Conservation (phyloP, 2,797 vertebrate species). For the Syngnathus rostellatus region DNA sequence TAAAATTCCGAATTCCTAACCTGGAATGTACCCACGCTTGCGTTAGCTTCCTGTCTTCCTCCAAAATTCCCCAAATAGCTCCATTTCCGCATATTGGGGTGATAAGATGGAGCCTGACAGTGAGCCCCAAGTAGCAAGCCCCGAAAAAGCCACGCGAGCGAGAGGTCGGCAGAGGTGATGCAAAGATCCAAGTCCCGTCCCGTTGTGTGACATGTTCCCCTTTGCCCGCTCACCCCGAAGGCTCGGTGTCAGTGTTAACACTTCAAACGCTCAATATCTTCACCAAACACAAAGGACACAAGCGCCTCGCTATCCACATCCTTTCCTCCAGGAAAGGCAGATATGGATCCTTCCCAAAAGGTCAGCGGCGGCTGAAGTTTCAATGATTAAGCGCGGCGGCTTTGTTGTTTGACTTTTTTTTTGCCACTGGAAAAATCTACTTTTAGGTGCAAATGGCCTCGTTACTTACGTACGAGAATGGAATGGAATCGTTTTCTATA, state of each 20-base stretch:
- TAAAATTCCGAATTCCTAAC: too few species aligned
- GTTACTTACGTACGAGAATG: constrained; percentile 39
- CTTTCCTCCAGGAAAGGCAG: constrained; percentile 67
- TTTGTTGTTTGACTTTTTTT: constrained; percentile 70
- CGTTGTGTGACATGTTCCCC: constrained; percentile 73
- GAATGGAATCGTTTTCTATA: constrained; percentile 47
- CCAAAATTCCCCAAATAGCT: too few species aligned
- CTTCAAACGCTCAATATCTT: constrained; percentile 81
- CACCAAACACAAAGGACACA: constrained; percentile 75
- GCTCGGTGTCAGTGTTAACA: constrained; percentile 77
- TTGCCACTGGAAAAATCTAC: constrained; percentile 50
- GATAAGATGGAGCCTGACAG: constrained; percentile 58
- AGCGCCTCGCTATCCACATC: constrained; percentile 70
- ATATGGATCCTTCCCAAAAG: constrained; percentile 75
- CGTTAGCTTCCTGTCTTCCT: too few species aligned
- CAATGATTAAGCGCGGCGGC: constrained; percentile 65
- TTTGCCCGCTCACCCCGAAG: constrained; percentile 69
- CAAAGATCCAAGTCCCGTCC: constrained; percentile 75
- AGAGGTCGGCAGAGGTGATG: constrained; percentile 67
- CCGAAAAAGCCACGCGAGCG: constrained; percentile 65
- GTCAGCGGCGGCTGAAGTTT: constrained; percentile 70
- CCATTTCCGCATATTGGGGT: too few species aligned
- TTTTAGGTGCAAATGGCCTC: constrained; percentile 58
- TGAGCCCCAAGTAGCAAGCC: constrained; percentile 65
- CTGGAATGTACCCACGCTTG: too few species aligned